Evolutionary conservation across 2,888 invertebrate species (phyloP), one percentile per base, ranked within the genome.

Genomic region (Cosmopolites sordidus): DNA sequence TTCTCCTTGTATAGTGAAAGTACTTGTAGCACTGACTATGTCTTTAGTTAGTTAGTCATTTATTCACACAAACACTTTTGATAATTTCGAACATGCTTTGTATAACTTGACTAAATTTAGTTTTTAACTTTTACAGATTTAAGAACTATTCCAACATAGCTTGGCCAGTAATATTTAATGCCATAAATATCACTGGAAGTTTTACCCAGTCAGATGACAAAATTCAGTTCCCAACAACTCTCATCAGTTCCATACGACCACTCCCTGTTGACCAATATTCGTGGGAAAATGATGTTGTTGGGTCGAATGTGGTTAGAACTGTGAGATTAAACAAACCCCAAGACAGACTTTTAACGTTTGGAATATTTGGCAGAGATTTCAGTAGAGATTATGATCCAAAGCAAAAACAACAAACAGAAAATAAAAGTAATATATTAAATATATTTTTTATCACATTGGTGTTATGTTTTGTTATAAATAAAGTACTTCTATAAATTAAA

Each of bases 301-400:
- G 41, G 15, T 27, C 33, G 45, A 12, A 38, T 4, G 51, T 63
- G 1, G 49, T 61, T 27, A 61, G 66, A 27, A 66, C 54, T 12
- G 59, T 65, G 14, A 72, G 69, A 58, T 63, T 78, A 6, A 72
- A 67, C 30, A 48, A 58, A 12, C 72, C 77, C 0, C 76, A 78
- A 61, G 70, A 64, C 1, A 30, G 79, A 38, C 59, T 82, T 41
- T 73, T 80, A 38, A 68, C 74, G 2, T 80, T 81, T 51, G 78
- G 75, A 0, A 68, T 82, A 5, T 81, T 77, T 73, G 80, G 81
- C 0, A 72, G 81, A 56, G 71, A 76, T 43, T 81, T 75, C 59
- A 70, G 64, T 1, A 71, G 72, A 33, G 80, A 80, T 60, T 49
- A 54, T 51, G 56, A 48, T 38, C 56, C 58, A 40, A 3, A 22